Evolutionary conservation across 2,888 invertebrate species (phyloP), one percentile per base, ranked within the genome.

Genomic region (Cheilosia soror): DNA sequence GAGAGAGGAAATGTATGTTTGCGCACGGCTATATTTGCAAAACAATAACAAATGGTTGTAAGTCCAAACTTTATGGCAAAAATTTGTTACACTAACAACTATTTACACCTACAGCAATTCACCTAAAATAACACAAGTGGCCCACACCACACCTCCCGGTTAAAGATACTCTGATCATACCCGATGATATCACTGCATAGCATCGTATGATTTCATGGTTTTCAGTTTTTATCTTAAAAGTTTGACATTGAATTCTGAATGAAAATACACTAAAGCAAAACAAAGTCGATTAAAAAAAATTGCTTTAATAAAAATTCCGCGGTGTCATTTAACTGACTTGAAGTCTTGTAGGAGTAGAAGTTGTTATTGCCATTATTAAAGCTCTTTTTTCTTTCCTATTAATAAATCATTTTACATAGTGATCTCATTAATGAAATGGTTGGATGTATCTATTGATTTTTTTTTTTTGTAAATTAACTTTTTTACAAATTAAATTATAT

Each of bases 181-280:
- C 27, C 25, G 66, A 66, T 66, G 66, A 66, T 55, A 66, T 66
- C 66, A 66, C 40, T 11, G 9, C 27, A 37, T 42, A 44, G 42
- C 42, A 11, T 42, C 42, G 25, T 13, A 63, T 63, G 47, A 62
- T 63, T 63, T 29, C 31, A 49, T 49, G 15, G 33, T 2, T 40
- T 37, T 44, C 57, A 69, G 40, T 69, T 69, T 69, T 15, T 49
- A 49, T 60, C 71, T 47, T 9, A 40, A 65, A 20, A 65, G 11
- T n/a, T 65, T 66, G 76, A 76, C 76, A 76, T 76, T 76, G 76
- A 76, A 75, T 4, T 76, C 20, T 44, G 29, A 75, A 47, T 58
- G 47, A 49, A 69, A 71, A 49, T 37, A 53, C 57, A 29, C 49
- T 33, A 47, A 47, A 65, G 29, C n/a, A 11, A 31, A n/a, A 20